A percentile compares a stretch with the other conserved stretches of the same genome.
Evolutionary conservation across 2,113 vertebrate genomes (phyloP).

Genomic region (Sakesphorus luctuosus): DNA sequence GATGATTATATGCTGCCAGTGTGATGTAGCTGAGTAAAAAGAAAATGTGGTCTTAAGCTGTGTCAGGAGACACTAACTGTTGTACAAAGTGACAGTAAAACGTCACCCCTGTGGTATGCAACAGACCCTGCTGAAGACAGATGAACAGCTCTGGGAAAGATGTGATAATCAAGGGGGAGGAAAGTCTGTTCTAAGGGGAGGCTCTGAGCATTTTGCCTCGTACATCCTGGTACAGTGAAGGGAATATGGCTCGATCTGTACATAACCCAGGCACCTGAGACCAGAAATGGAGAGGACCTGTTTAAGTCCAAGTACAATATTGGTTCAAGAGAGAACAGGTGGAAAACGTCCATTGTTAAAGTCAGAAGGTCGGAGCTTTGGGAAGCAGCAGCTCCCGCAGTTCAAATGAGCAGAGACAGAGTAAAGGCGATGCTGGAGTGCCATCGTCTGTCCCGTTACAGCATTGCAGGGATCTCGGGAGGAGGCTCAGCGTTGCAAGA

Average conservation of each 20-base stretch:
- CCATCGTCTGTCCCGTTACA: not conserved
- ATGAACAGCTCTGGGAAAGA: not conserved
- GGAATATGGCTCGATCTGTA: accelerated
- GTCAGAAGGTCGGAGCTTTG: not conserved
- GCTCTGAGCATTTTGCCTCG: not conserved
- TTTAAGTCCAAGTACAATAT: accelerated
- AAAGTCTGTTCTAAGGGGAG: not conserved
- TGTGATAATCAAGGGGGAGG: not conserved
- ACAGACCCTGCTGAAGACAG: not conserved
- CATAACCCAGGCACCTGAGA: accelerated
- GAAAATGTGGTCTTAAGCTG: not conserved
- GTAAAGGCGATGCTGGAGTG: not conserved
- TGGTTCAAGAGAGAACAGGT: not conserved
- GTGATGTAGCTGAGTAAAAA: constrained; percentile 7
- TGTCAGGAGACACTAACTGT: not conserved
- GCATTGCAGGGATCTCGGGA: not conserved
- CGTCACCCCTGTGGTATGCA: not conserved
- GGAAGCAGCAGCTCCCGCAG: not conserved
- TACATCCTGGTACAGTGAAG: accelerated
- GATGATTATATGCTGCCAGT: constrained; percentile 12
- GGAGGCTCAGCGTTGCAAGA: accelerated
- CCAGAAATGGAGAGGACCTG: not conserved
- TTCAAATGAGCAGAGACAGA: accelerated
- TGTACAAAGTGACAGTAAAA: not conserved
- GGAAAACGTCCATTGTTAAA: not conserved